Evolutionary conservation across 2,113 vertebrate species (phyloP).

Genomic region (Percopsis transmontana): DNA sequence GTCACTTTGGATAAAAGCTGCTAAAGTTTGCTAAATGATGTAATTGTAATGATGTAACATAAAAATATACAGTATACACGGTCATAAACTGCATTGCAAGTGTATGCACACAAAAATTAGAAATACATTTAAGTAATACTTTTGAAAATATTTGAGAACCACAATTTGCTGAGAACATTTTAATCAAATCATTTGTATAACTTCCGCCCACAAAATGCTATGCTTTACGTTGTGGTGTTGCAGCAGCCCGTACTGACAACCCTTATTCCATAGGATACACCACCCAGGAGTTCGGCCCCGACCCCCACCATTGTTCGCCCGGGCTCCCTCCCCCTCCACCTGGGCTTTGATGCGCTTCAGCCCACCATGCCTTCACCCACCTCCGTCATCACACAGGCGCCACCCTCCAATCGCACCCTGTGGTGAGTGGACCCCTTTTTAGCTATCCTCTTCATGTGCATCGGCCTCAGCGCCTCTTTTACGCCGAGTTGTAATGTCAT

Average conservation of each 20-base stretch:
- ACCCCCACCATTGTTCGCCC: constrained; percentile 94
- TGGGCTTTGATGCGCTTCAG: constrained; percentile 90
- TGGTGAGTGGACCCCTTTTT: constrained; percentile 80
- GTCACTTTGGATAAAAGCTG: too few species aligned
- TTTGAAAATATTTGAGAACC: too few species aligned
- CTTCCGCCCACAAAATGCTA: too few species aligned
- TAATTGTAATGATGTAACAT: too few species aligned
- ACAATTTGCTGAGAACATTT: background rate
- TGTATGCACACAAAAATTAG: too few species aligned
- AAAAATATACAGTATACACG: too few species aligned
- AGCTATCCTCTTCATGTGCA: background rate
- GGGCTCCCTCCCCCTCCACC: constrained; percentile 90
- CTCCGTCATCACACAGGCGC: constrained; percentile 95
- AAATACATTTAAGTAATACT: background rate
- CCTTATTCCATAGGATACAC: constrained; percentile 69
- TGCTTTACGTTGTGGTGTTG: too few species aligned
- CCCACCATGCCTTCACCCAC: constrained; percentile 95
- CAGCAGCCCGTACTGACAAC: background rate
- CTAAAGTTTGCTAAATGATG: too few species aligned
- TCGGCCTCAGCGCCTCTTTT: background rate
- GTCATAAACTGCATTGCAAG: too few species aligned
- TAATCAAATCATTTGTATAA: background rate
- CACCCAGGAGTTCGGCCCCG: constrained; percentile 86
- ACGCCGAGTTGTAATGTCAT: background rate
- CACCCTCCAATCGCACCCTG: constrained; percentile 91